phyloP scores from a whole-genome alignment of 2,888 invertebrate genomes.

The Schizaphis graminum region DNA sequence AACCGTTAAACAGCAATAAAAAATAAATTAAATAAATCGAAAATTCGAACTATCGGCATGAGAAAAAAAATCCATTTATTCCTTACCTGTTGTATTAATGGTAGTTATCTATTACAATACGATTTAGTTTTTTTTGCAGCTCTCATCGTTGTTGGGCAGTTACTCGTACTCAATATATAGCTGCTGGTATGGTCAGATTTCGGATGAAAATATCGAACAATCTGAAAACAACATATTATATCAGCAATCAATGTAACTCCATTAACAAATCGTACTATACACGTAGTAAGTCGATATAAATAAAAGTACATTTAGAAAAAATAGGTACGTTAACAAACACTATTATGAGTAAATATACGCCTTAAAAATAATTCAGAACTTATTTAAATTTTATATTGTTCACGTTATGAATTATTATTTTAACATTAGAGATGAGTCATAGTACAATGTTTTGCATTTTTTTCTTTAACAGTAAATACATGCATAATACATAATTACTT shows the following conservation, averaged over 20 bases:
- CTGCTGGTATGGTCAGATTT: background rate
- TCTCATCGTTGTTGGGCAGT: constrained; percentile 52
- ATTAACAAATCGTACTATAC: background rate
- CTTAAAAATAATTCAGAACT: background rate
- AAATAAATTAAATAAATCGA: background rate
- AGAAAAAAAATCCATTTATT: background rate
- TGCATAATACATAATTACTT: background rate
- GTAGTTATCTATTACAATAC: constrained; percentile 53
- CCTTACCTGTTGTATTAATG: constrained; percentile 50
- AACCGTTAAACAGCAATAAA: background rate
- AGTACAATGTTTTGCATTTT: background rate
- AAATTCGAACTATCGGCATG: background rate
- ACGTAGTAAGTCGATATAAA: background rate
- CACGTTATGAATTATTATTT: background rate
- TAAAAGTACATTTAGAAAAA: background rate
- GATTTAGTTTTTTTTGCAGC: constrained; percentile 50
- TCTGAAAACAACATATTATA: constrained; percentile 35
- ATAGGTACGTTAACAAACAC: background rate
- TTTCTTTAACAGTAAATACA: background rate
- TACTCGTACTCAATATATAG: background rate
- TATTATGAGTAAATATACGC: background rate
- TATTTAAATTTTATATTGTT: background rate
- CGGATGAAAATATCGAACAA: background rate
- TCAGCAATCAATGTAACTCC: background rate
- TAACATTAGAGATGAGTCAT: background rate